Conservation (phyloP, 2,113 vertebrate genomes). For the Carassius carassius region DNA sequence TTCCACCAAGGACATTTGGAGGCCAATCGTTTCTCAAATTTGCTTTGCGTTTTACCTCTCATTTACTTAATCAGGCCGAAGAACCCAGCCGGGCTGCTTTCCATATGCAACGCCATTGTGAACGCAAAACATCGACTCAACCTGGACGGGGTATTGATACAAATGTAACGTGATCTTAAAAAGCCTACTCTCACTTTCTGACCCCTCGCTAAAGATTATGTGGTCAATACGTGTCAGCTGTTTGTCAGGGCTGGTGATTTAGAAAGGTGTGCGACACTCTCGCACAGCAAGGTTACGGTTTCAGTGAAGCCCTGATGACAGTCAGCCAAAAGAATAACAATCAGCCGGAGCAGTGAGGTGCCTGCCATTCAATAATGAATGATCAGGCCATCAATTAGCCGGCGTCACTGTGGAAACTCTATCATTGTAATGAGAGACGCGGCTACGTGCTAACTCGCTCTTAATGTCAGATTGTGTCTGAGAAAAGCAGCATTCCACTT, state of each 20-base stretch:
- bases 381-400: conserved; percentile 73
- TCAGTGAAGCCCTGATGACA: conserved; percentile 61
- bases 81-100: conserved; percentile 16
- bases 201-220: conserved; percentile 61
- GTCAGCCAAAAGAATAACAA: conserved; percentile 67
- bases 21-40: conserved; percentile 68
- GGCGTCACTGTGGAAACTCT: conserved; percentile 70
- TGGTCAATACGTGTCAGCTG: conserved; percentile 67
- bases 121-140: conserved; percentile 22
- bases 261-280: conserved; percentile 61
- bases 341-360: conserved; percentile 60
- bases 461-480: conserved; percentile 38
- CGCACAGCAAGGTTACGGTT: conserved; percentile 64
- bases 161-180: conserved; percentile 55
- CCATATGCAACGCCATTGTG: conserved; percentile 6
- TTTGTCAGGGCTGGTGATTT: conserved; percentile 63
- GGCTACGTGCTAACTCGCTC: conserved; percentile 25
- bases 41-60: conserved; percentile 60
- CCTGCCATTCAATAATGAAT: conserved; percentile 71
- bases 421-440: conserved; percentile 62
- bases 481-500: conserved; percentile 14
- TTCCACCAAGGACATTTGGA: conserved; percentile 74
- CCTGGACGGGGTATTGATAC: conserved; percentile 31
- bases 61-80: conserved; percentile 64
- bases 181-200: conserved; percentile 46